Conservation (phyloP, 2,797 vertebrate species). For the Trematomus bernacchii region DNA sequence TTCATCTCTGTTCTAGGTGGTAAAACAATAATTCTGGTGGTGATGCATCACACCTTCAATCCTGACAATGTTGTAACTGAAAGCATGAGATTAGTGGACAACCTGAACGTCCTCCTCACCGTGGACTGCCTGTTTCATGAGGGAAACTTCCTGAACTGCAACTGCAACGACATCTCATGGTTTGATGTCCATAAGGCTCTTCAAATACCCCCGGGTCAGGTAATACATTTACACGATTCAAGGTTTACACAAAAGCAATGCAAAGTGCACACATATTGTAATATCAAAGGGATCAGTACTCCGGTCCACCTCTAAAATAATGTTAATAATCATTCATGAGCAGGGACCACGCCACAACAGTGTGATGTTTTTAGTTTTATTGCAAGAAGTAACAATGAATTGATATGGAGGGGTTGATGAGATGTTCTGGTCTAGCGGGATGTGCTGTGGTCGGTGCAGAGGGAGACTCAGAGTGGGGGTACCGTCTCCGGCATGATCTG, state of each 20-base stretch:
- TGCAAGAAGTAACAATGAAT: no score
- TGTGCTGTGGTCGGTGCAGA: no score
- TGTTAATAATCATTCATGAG: neutral
- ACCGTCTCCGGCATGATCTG: no score
- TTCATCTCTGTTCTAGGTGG: no score
- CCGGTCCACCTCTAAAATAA: neutral
- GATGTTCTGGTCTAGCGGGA: no score
- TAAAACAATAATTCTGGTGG: constrained; percentile 47
- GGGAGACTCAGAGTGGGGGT: no score
- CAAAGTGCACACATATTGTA: neutral
- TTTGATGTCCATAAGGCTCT: fast-evolving
- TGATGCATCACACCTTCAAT: constrained; percentile 63
- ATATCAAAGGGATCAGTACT: neutral
- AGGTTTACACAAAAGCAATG: neutral
- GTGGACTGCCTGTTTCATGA: constrained; percentile 55
- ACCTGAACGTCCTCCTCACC: neutral
- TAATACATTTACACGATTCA: neutral
- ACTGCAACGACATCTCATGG: neutral
- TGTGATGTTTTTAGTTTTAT: no score
- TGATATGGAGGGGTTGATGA: no score
- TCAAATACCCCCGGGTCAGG: fast-evolving
- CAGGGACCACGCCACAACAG: no score
- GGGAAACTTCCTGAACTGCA: fast-evolving
- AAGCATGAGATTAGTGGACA: neutral
- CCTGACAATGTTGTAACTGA: fast-evolving